phyloP scores from a whole-genome alignment of 2,113 vertebrate species.

The Melanotaenia duboulayi region DNA sequence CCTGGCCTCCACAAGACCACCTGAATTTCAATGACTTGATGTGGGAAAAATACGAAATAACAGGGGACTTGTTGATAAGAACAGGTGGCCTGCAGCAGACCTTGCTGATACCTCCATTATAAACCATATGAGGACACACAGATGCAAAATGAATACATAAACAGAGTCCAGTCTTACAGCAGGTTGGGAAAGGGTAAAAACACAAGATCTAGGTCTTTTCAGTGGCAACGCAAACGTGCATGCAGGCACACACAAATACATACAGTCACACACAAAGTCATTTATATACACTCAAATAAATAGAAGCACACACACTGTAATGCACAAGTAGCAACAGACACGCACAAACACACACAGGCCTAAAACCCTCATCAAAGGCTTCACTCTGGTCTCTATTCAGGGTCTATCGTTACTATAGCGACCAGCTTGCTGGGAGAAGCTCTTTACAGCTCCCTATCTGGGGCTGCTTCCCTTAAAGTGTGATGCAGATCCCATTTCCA shows the following conservation, averaged over 20 bases:
- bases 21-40: constrained; percentile 47
- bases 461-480: constrained; percentile 62
- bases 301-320: constrained; percentile 30
- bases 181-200: background rate
- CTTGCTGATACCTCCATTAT: constrained; percentile 49
- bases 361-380: constrained; percentile 72
- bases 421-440: constrained; percentile 68
- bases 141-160: constrained; percentile 56
- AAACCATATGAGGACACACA: constrained; percentile 50
- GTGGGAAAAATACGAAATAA: constrained; percentile 18
- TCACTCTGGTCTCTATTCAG: constrained; percentile 72
- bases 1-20: constrained; percentile 16
- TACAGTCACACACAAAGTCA: constrained; percentile 25
- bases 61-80: constrained; percentile 47
- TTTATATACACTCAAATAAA: constrained; percentile 39
- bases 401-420: constrained; percentile 76
- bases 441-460: constrained; percentile 70
- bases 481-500: constrained; percentile 71
- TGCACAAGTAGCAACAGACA: constrained; percentile 37
- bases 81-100: constrained; percentile 54
- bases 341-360: constrained; percentile 44
- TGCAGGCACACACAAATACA: background rate
- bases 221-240: constrained; percentile 24
- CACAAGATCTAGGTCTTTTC: constrained; percentile 27
- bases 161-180: constrained; percentile 12